Evolutionary conservation across 92 coral and sea anemone genomes (phyloP), one percentile per base, ranked within the genome.

Genomic region (Nematostella vectensis): DNA sequence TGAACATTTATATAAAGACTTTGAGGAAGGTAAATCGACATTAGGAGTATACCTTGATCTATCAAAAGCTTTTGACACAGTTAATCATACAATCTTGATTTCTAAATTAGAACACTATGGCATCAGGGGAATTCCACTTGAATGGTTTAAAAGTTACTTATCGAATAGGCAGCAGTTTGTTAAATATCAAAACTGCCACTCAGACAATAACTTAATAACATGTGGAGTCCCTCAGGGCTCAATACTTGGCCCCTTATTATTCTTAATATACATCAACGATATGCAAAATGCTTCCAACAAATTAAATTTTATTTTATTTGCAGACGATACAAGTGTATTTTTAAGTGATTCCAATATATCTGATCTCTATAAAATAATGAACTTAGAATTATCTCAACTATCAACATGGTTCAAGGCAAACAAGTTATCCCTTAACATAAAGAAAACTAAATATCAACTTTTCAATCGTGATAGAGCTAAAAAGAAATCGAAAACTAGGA

Each of bases 281-380:
- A 33, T 33, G 40, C 40, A 33, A 33, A 33, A 71, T 48, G 50
- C 68, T 31, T 45, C 64, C 2, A 37, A 29, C 25, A 40, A 24
- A 20, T 38, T 75, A 15, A 45, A 69, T n/a, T 60, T 76, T 57
- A 68, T 66, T 49, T 62, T 76, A 24, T 76, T 76, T 68, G 82
- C 82, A 12, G 82, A 75, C 36, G 83, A 62, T 51, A 31, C 76
- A 49, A 65, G 57, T 58, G 21, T 62, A 13, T 71, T 62, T 62
- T 54, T 38, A 59, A 40, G 63, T 65, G 65, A 55, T 49, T 29
- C 48, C 36, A 50, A 27, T 29, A 27, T 63, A 50, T 22, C 45
- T 26, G 30, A 31, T 50, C 62, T 63, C 21, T 55, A 63, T 26
- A 50, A 31, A 63, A 50, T 16, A 29, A 42, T 63, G 42, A 63